Conservation (phyloP, 2,797 vertebrate genomes). For the Xyrichtys novacula region DNA sequence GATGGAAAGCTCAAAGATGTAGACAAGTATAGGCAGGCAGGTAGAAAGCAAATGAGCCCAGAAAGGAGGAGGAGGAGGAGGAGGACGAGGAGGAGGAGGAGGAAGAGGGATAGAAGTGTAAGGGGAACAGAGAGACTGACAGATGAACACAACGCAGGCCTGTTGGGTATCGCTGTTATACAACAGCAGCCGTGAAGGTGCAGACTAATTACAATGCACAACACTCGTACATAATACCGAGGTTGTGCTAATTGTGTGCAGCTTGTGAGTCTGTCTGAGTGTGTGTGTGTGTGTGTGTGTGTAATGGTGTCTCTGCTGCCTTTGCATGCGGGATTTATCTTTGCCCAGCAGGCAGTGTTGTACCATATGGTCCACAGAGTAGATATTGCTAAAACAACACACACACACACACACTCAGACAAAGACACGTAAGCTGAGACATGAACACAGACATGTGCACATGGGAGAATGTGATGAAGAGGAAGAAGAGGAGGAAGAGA, state of each 20-base stretch:
- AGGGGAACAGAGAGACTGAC: constrained; percentile 50
- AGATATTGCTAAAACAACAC: constrained; percentile 76
- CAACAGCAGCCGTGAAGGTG: constrained; percentile 67
- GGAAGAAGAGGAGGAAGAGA: constrained; percentile 30
- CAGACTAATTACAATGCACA: constrained; percentile 68
- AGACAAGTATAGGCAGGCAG: constrained; percentile 64
- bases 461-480: constrained; percentile 36
- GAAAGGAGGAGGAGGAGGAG: constrained; percentile 30
- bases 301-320: constrained; percentile 61
- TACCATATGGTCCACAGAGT: constrained; percentile 80
- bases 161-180: constrained; percentile 53
- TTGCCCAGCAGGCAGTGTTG: constrained; percentile 78
- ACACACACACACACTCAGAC: constrained; percentile 47
- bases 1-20: constrained; percentile 41
- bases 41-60: constrained; percentile 37
- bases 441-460: constrained; percentile 16
- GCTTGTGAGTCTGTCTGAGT: constrained; percentile 3
- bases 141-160: constrained; percentile 58
- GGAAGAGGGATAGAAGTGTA: constrained; percentile 5
- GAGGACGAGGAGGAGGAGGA: constrained; percentile 27
- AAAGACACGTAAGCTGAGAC: constrained; percentile 48
- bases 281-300: constrained; percentile 29
- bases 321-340: constrained; percentile 79
- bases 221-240: constrained; percentile 54
- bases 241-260: constrained; percentile 50